Base-by-base conservation (phyloP, 2,888 invertebrate species). In the Leptinotarsa haldemani region DNA sequence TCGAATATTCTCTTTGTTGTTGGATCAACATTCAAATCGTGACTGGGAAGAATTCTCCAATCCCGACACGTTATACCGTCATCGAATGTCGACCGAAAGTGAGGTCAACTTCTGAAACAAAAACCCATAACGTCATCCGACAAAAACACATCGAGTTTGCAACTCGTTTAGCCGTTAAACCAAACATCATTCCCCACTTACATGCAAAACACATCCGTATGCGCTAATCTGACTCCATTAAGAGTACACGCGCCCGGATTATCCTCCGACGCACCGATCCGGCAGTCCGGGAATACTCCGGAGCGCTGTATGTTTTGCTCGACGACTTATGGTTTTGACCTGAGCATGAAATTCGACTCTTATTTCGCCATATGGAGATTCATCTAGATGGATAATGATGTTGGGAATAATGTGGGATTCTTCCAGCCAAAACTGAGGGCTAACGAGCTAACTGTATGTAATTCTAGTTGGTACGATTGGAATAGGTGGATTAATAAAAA, bases 141-240 rank as follows among this genome's bases (percentile, higher is more conserved):
- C 81, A 84, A 85, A 86, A 85, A 84, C 85, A 84, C 79, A 79
- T 81, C 64, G 71, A 70, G 72, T 73, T 70, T 53, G 80, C 81
- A 81, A 84, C 83, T 84, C 86, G 86, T 86, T 86, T 85, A 85
- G 84, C 85, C 85, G 86, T 86, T 86, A 86, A 87, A 87, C 87
- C 87, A 87, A 87, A 87, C 87, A 87, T 87, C 87, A 84, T 87
- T 87, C 85, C 87, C 87, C 87, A 87, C 87, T 87, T 87, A 87
- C 86, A 87, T 87, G 86, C 85, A 85, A 84, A 85, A 85, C 86
- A 86, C 86, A 87, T 86, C 85, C 85, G 85, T 85, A 78, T 78
- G 84, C 84, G 83, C 86, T 87, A 87, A 87, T 87, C 87, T 87
- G 85, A 83, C 83, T 86, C 87, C 86, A 87, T 87, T 87, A 86